Base-by-base conservation (phyloP, 2,797 vertebrate genomes). In the Muraenolepis orangiensis region DNA sequence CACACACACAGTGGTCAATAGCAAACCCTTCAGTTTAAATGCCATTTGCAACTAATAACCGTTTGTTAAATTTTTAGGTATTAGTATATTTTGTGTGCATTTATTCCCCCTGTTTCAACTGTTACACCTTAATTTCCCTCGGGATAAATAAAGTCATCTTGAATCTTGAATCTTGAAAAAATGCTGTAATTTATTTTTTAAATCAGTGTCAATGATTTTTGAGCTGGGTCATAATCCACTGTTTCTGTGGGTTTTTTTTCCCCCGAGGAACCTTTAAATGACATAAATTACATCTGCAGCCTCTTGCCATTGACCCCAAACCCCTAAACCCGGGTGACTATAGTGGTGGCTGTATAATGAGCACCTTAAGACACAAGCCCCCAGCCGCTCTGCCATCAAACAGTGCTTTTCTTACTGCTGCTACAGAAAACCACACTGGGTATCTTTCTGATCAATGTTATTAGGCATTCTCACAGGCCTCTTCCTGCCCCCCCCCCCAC, bases 361-460 rank as follows among this genome's bases (percentile, higher is more conserved):
- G n/a, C 23, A 12, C 6, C 28, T 67, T 31, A 29, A 29, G 66
- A 31, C 13, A 4, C 29, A 2, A 30, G 66, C 66, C 28, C 28
- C 66, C 66, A 11, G 61, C 61, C 61, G 8, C 28, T 5, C 16
- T 20, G 14, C 66, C 29, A 30, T 67, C 16, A 29, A 16, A 2
- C 2, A 71, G 69, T 74, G 72, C 34, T 73, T 75, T 4, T 85
- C 68, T 66, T n/a, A 20, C 36, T 32, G 66, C 72, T 84, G 81
- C 82, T 80, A 81, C 2, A 77, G 46, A 76, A 68, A 74, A 31
- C n/a, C 26, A 68, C 30, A 76, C 70, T 75, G n/a, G 57, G 34
- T 38, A 77, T 76, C 74, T 28, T 82, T 77, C 82, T 81, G 80
- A 89, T 91, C 80, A 72, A 82, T 89, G 83, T 82, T 7, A 14